Conservation (phyloP, 2,113 vertebrate species). For the Mobula hypostoma region DNA sequence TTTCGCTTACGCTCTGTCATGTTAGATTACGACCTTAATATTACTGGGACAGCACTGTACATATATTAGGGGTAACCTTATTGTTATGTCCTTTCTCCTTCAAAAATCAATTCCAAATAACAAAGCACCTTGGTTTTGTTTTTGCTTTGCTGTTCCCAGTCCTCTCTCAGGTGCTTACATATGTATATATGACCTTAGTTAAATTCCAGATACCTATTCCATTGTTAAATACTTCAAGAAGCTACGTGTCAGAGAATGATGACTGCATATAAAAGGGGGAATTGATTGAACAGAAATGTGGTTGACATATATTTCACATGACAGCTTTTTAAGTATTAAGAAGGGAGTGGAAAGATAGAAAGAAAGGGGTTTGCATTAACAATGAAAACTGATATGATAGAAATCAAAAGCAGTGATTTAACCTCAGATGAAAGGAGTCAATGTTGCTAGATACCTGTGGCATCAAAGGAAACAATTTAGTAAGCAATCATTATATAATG, state of each 20-base stretch:
- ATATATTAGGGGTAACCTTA: neutral
- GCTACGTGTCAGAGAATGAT: neutral
- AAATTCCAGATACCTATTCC: neutral
- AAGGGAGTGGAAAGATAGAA: neutral
- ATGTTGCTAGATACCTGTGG: neutral
- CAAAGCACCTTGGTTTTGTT: neutral
- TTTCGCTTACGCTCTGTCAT: neutral
- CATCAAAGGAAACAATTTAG: neutral
- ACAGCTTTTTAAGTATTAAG: neutral
- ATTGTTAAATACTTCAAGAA: neutral
- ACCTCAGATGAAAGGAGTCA: neutral
- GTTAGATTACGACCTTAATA: too few species aligned
- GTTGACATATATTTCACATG: neutral
- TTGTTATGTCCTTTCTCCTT: neutral
- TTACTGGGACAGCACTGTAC: neutral
- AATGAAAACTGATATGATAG: neutral
- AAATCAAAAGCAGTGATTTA: neutral
- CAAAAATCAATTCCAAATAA: neutral
- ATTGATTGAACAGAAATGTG: neutral
- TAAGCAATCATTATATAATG: slow-evolving; percentile 2
- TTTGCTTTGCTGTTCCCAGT: neutral
- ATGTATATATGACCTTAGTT: neutral
- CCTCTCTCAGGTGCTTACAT: neutral
- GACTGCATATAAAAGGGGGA: neutral
- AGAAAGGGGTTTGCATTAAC: neutral